Base-by-base conservation (phyloP, 2,888 invertebrate genomes). In the Sarcophaga subvicina region DNA sequence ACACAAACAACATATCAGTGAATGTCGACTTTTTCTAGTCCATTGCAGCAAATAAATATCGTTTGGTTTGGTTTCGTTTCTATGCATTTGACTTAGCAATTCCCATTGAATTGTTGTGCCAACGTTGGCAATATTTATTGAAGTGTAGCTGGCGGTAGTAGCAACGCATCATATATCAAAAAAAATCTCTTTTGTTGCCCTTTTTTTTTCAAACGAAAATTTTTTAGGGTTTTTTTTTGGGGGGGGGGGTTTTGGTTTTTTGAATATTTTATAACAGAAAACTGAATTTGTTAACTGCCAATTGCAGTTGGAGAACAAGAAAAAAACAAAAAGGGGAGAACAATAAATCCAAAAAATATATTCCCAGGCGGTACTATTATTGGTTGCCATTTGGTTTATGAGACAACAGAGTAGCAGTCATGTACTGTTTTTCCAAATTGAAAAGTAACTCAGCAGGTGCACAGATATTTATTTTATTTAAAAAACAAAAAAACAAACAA, bases 271-370 rank as follows among this genome's bases (percentile, higher is more conserved):
- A 37, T n/a, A 75, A 71, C 2, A 69, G 20, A 73, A 72, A 79
- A 83, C 77, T 49, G 25, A 79, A 64, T 73, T 83, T 76, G 72
- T 83, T 64, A 73, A 70, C 76, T 86, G 83, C 60, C 79, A 83
- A 83, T 76, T 83, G 67, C 76, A 76, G 73, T 27, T 67, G n/a
- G 10, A 20, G n/a, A 62, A 37, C 11, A 22, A 49, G 2, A 67
- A 62, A 63, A 27, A 37, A 37, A 37, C 37, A 37, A 10, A 4
- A 2, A 37, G 37, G 22, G 37, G 47, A n/a, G 14, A 25, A 60
- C 60, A 64, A 80, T 54, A 69, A 47, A 72, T 78, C 37, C 10
- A 37, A 37, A 37, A 37, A 37, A 37, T 71, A 6, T 54, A 71
- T 80, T 66, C 22, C 37, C 54, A 37, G 22, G 45, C 25, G 47